Base-by-base conservation (phyloP, 1,140 invertebrate genomes). In the Drosophila kanapiae region DNA sequence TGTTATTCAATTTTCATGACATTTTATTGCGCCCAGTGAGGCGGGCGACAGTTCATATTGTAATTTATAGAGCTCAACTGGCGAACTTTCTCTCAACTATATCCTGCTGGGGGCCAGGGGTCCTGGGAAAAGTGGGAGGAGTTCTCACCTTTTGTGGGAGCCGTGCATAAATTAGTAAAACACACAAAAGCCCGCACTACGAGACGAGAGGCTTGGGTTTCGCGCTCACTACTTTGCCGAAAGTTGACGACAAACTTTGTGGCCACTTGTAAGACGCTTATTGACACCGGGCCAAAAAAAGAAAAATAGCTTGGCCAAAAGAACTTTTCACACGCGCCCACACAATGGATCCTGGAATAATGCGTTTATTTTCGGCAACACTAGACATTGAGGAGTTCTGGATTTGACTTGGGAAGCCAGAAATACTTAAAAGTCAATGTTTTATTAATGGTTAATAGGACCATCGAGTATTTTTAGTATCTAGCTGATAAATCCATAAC, bases 11-110 rank as follows among this genome's bases (percentile, higher is more conserved):
- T 85, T 81, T 88, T 81, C 81, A 88, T 84, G 85, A 67, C 81
- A 45, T 87, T 82, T 80, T 82, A 85, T 86, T 85, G 78, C 72
- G 48, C 60, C 72, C 60, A 77, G 33, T 68, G 59, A 72, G 48
- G 45, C 40, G 65, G 60, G 53, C 64, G 80, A 71, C 68, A 70
- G 72, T 75, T 71, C 80, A 78, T 88, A 88, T 88, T 88, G 85
- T 88, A 88, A 88, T 88, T 88, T 88, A 90, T 90, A 88, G 85
- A 88, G 81, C 80, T 71, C 84, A 65, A 69, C 76, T 67, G 63
- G 49, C 61, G 71, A 85, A 85, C 47, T 72, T 85, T 84, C 51
- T 16, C 38, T 0, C 18, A 56, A 56, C 53, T 56, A 56, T 9
- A 33, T 23, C 13, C 48, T 48, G 23, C 5, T 11, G 14, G 23